Evolutionary conservation across 2,113 vertebrate species (phyloP).

Genomic region (Atractosteus spatula): DNA sequence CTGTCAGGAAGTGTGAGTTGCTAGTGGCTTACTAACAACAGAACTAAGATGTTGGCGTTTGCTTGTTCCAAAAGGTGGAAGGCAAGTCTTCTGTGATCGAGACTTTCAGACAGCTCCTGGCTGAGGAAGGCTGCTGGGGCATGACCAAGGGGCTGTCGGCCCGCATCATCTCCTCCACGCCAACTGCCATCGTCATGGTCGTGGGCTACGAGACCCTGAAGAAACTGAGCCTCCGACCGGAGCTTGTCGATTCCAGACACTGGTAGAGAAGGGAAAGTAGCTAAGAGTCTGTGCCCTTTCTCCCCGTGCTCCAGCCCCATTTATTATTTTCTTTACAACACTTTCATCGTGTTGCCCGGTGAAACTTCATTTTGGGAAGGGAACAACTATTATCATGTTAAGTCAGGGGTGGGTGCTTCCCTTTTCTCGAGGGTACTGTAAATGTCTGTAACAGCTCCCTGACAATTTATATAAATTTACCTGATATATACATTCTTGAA

Average conservation of each 20-base stretch:
- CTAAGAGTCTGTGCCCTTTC: background rate
- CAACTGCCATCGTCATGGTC: slow-evolving; percentile 90
- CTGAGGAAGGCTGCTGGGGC: slow-evolving; percentile 84
- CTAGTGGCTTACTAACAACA: too few species aligned
- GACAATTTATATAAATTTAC: too few species aligned
- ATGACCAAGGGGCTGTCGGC: slow-evolving; percentile 92
- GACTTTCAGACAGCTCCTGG: slow-evolving; percentile 88
- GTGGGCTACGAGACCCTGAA: slow-evolving; percentile 95
- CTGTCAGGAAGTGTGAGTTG: too few species aligned
- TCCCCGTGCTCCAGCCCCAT: background rate
- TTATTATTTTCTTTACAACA: background rate
- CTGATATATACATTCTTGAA: too few species aligned
- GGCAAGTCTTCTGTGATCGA: slow-evolving; percentile 82
- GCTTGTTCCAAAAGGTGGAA: slow-evolving; percentile 73
- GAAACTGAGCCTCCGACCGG: slow-evolving; percentile 88
- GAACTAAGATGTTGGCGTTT: too few species aligned
- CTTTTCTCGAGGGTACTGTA: too few species aligned
- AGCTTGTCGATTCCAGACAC: slow-evolving; percentile 84
- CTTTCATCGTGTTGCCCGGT: slow-evolving; percentile 21
- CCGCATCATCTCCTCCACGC: slow-evolving; percentile 85
- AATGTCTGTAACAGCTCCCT: too few species aligned
- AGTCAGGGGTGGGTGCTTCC: background rate
- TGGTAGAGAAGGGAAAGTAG: slow-evolving; percentile 68
- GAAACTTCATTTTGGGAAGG: background rate
- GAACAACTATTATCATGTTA: background rate